Evolutionary conservation across 2,797 vertebrate species (phyloP).

Genomic region (Darevskia mixta): DNA sequence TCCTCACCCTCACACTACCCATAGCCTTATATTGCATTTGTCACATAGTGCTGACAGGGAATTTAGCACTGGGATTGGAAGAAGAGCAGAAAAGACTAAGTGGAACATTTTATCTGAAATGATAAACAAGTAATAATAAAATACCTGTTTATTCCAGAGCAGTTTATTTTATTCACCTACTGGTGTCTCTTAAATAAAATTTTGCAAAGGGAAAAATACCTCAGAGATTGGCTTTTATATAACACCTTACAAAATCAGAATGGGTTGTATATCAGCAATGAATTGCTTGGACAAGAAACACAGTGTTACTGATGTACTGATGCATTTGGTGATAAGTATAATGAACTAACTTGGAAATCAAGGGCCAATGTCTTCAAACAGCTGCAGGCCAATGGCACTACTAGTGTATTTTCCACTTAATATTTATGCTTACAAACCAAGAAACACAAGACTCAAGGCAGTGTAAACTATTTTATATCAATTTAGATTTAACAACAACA

Average conservation of each 20-base stretch:
- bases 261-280: neutral
- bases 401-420: neutral
- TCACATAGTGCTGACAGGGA: conserved; percentile 11
- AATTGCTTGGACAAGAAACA: conserved; percentile 13
- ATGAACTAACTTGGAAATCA: conserved; percentile 13
- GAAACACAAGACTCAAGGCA: neutral
- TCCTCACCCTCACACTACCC: neutral
- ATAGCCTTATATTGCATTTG: conserved; percentile 19
- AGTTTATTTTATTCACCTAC: conserved; percentile 19
- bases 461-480: neutral
- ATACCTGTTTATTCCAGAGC: conserved; percentile 28
- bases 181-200: neutral
- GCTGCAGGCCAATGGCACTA: neutral
- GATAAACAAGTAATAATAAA: conserved; percentile 14
- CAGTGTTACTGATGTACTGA: neutral
- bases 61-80: neutral
- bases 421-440: neutral
- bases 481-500: neutral
- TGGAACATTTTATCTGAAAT: neutral
- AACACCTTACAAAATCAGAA: conserved; percentile 20
- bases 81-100: conserved; percentile 1
- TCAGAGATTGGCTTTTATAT: neutral
- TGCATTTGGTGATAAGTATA: neutral
- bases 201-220: conserved; percentile 3
- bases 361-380: conserved; percentile 6